Base-by-base conservation (phyloP, 2,797 vertebrate genomes). In the Rhodeus uyekii region DNA sequence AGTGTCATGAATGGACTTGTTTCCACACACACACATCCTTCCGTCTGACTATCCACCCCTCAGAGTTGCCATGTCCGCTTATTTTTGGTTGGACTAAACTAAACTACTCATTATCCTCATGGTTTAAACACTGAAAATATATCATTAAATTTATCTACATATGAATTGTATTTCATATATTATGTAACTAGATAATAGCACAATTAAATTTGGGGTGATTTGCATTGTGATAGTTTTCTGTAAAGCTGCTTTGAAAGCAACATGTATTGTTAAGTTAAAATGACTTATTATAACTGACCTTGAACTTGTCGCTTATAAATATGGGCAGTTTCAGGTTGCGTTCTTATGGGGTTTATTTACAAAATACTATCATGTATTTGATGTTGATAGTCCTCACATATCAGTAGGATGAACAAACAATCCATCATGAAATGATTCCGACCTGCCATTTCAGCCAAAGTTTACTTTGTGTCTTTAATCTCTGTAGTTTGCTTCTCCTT, bases 1-100 rank as follows among this genome's bases (percentile, higher is more conserved):
- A 68, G 34, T n/a, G 48, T 88, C 81, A 69, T 69, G 78, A 86
- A 46, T 36, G 34, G 78, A 71, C 85, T 82, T 86, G 83, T 75
- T 84, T 88, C 83, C 64, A 16, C 58, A 29, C 67, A 72, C 14
- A 58, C 73, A 50, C 50, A 67, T 34, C 65, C 78, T 60, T 46
- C 38, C 46, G n/a, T 65, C 27, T 0, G 4, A 29, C 19, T 46
- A 48, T 80, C 14, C 36, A 46, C 39, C 22, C 10, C 65, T 27
- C 14, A 12, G n/a, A 38, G 48, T 27, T 74, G 34, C n/a, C 34
- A 58, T 74, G n/a, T 58, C 34, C 3, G 22, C 12, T 36, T 53
- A 16, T 53, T 53, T 73, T 73, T 16, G 22, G 6, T n/a, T 36
- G 22, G 29, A 53, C 46, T 50, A 34, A 50, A 72, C 18, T 0